Conservation (phyloP, 35 echinoderm and acorn worm genomes). For the Chiridota heheva region DNA sequence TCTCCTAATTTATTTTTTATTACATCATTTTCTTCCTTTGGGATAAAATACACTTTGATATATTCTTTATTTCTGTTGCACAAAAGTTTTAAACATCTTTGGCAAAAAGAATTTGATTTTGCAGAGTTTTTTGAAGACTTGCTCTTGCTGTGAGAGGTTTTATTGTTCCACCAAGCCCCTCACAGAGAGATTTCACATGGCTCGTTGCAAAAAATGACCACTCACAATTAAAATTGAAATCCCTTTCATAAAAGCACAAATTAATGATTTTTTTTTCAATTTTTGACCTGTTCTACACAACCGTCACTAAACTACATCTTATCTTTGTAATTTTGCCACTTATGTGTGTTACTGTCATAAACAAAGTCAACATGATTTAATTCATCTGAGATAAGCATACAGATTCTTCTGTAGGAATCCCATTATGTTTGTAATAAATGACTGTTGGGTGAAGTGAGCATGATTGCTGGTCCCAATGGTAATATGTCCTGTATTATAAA, state of each 20-base stretch:
- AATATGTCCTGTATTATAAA: conserved; percentile 18
- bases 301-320: conserved; percentile 40
- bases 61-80: background rate
- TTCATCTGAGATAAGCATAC: no score
- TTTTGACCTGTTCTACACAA: conserved; percentile 43
- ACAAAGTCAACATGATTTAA: no score
- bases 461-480: no score
- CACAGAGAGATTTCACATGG: conserved; percentile 47
- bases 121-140: background rate
- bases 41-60: background rate
- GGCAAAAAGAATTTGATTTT: conserved; percentile 6
- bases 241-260: conserved; percentile 15
- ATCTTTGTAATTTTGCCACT: background rate
- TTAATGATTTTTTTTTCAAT: conserved; percentile 29
- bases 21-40: background rate
- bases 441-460: no score
- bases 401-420: no score
- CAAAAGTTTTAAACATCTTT: background rate
- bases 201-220: conserved; percentile 55
- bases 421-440: no score
- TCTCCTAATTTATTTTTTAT: background rate
- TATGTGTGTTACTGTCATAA: no score
- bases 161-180: conserved; percentile 40
- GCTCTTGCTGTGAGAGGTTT: conserved; percentile 37
- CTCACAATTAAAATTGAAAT: conserved; percentile 15